A percentile compares a stretch with the other conserved stretches of the same genome.
Conservation (phyloP, 2,888 invertebrate genomes). For the Lysandra coridon region DNA sequence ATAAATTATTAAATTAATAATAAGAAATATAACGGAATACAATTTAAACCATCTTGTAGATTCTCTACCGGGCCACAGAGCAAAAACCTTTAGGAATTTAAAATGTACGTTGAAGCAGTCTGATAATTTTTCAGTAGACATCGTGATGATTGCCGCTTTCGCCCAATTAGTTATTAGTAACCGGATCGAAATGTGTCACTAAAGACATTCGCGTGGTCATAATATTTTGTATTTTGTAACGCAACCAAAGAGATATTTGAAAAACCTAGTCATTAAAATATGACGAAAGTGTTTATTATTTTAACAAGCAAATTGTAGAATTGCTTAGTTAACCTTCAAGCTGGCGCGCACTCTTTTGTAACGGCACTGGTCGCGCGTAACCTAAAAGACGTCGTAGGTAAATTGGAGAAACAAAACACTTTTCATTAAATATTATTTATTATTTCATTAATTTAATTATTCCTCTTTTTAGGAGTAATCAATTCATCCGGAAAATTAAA, state of each 20-base stretch:
- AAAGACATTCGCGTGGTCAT: background rate
- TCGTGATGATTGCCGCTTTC: slow-evolving; percentile 37
- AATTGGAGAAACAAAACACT: too few relatives aligned
- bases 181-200: background rate
- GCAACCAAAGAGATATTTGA: background rate
- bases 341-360: too few relatives aligned
- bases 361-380: too few relatives aligned
- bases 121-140: slow-evolving; percentile 42
- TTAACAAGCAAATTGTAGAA: slow-evolving; percentile 1
- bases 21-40: slow-evolving; percentile 53
- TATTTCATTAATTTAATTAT: too few relatives aligned
- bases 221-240: background rate
- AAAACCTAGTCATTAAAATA: background rate
- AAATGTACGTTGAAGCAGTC: slow-evolving; percentile 55
- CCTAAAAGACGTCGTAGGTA: too few relatives aligned
- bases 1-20: slow-evolving; percentile 51
- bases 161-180: background rate
- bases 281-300: slow-evolving; percentile 7
- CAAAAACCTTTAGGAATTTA: slow-evolving; percentile 55
- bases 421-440: too few relatives aligned
- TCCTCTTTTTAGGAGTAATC: too few relatives aligned
- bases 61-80: slow-evolving; percentile 55
- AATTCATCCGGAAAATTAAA: too few relatives aligned
- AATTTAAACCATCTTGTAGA: slow-evolving; percentile 53
- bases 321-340: background rate